Base-by-base conservation (phyloP, 2,797 vertebrate species). In the Chaetodon trifasciatus region DNA sequence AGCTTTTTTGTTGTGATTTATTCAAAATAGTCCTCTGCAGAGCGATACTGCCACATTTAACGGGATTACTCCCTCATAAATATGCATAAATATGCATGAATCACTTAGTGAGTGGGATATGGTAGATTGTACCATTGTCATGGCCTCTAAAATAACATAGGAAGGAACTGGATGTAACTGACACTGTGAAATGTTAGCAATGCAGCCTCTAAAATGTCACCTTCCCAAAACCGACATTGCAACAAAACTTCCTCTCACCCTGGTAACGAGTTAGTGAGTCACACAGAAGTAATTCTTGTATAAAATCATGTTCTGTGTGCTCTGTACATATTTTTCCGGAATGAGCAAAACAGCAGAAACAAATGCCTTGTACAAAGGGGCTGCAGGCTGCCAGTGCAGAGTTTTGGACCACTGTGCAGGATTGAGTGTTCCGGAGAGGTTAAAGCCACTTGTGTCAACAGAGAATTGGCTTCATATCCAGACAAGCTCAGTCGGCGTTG, bases 11-110 rank as follows among this genome's bases (percentile, higher is more conserved):
- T 44, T 74, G 73, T 46, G 57, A 70, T 66, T 57, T 24, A 73
- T 71, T 81, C 21, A 73, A 74, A 76, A 86, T 63, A 70, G 57
- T 81, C 56, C 58, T 68, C 63, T 57, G 52, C 52, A 15, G 42
- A 83, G 72, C 24, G 23, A 83, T 50, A 11, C 24, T 0, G 24
- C 40, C 65, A 74, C 7, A 6, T 74, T 75, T 86, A 91, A 91
- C 78, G 70, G 76, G 84, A 88, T 88, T 86, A 77, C 67, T 75
- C 74, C 53, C 57, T 88, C 81, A 83, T 74, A 77, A 80, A 86
- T 83, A 86, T 70, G 64, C 66, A 86, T 80, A 74, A 72, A 84
- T 83, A 87, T 81, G 70, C 73, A 84, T 83, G 66, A 84, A 74
- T 79, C 81, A 62, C 52, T 78, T 21, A 75, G 50, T 21, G 68